A percentile compares a stretch with the other conserved stretches of the same genome.
Conservation (phyloP, 2,888 invertebrate species). For the Odiellus spinosus region DNA sequence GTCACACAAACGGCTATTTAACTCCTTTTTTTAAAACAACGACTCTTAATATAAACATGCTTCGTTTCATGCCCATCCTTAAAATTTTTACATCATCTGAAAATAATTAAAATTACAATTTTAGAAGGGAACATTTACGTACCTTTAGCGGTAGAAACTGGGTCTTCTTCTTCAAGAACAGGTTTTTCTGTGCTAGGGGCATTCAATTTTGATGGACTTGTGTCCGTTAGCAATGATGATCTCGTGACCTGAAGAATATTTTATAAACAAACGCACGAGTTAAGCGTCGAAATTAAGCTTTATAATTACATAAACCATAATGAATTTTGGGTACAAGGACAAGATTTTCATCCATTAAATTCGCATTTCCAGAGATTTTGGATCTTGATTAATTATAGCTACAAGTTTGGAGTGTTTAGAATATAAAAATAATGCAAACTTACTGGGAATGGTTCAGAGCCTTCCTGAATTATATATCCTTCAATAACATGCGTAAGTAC, state of each 20-base stretch:
- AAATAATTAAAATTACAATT: too few relatives aligned
- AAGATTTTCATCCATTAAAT: neutral
- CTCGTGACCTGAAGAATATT: slow-evolving; percentile 40
- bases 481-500: slow-evolving; percentile 91
- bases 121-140: too few relatives aligned
- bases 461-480: slow-evolving; percentile 91
- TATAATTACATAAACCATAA: neutral
- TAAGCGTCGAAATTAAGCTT: too few relatives aligned
- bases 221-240: slow-evolving; percentile 38
- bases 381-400: too few relatives aligned
- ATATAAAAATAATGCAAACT: slow-evolving; percentile 17
- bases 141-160: neutral
- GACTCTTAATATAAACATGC: neutral
- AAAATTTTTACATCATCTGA: too few relatives aligned
- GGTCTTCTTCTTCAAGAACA: neutral
- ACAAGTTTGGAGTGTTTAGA: too few relatives aligned
- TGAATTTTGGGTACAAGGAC: neutral
- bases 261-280: too few relatives aligned
- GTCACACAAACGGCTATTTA: neutral
- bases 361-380: too few relatives aligned
- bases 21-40: too few relatives aligned
- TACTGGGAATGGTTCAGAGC: slow-evolving; percentile 36
- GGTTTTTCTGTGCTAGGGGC: slow-evolving; percentile 9
- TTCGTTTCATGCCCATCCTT: too few relatives aligned
- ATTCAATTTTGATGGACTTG: slow-evolving; percentile 26